These are phyloP conservation scores for Ochropleura plecta DNA, from an alignment of 2,888 invertebrate species.

Conservation along the genomic window DNA sequence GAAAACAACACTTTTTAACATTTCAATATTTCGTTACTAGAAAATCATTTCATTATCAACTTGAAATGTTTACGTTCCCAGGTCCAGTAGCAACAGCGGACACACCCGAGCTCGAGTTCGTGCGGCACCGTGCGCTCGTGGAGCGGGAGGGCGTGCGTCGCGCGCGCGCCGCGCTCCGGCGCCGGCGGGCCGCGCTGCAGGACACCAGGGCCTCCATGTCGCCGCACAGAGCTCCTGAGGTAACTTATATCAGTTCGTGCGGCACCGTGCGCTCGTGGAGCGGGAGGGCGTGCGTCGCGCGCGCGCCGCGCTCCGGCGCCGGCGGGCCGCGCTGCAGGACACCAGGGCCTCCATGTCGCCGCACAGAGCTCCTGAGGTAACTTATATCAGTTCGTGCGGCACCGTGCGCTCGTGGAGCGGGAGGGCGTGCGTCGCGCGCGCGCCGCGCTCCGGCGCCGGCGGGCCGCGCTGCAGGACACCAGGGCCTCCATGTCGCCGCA, in stretches of 20 bases:
- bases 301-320: constrained; percentile 93
- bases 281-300: constrained; percentile 95
- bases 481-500: constrained; percentile 88
- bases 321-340: constrained; percentile 92
- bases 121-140: constrained; percentile 95
- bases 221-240: constrained; percentile 80
- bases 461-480: constrained; percentile 92
- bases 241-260: constrained; percentile 91
- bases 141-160: constrained; percentile 95
- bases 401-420: constrained; percentile 94
- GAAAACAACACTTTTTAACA: not conserved
- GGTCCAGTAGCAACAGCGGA: constrained; percentile 79
- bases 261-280: constrained; percentile 95
- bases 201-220: constrained; percentile 90
- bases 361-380: too few relatives aligned
- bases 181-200: constrained; percentile 92
- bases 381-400: constrained; percentile 96
- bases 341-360: constrained; percentile 87
- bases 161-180: constrained; percentile 94
- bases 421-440: constrained; percentile 96
- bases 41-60: too few relatives aligned
- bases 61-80: constrained; percentile 32
- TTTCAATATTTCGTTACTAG: too few relatives aligned
- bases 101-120: constrained; percentile 94
- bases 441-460: constrained; percentile 93